Conservation (phyloP, 2,888 invertebrate species). For the Apamea monoglypha region DNA sequence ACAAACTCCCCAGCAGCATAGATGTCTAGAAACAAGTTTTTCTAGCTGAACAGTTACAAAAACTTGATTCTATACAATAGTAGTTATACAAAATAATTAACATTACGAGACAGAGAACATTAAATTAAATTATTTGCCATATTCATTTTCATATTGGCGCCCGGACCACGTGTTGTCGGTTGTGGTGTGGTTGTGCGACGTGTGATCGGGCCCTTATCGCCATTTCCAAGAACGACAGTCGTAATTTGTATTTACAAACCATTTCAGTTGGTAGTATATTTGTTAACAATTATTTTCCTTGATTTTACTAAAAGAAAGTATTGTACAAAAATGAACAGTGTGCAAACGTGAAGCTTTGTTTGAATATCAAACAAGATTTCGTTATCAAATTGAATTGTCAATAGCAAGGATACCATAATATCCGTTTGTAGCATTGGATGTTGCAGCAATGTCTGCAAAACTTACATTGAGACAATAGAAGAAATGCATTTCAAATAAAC, state of each 20-base stretch:
- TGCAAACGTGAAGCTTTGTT: slow-evolving; percentile 23
- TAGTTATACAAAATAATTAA: neutral
- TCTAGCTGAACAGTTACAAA: too few species aligned
- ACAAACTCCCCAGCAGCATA: neutral
- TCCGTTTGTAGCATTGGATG: slow-evolving; percentile 23
- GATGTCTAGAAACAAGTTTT: neutral
- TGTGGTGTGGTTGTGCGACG: neutral
- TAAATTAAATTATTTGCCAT: neutral
- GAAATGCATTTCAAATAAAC: slow-evolving; percentile 40
- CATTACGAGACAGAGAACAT: neutral
- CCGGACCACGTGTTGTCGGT: neutral
- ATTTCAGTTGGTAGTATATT: neutral
- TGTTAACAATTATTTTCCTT: neutral
- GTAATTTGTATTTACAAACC: neutral
- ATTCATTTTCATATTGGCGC: neutral
- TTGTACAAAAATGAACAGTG: slow-evolving; percentile 9
- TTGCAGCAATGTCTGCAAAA: slow-evolving; percentile 24
- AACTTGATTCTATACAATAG: neutral
- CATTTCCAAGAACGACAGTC: neutral
- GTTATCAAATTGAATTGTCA: slow-evolving; percentile 38
- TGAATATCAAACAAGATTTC: slow-evolving; percentile 22
- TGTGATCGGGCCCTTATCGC: neutral
- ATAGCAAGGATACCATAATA: slow-evolving; percentile 34
- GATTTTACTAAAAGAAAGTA: neutral
- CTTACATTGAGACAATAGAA: slow-evolving; percentile 34